Evolutionary conservation across 2,113 vertebrate species (phyloP), one percentile per base, ranked within the genome.

Genomic region (Sciurus niger): DNA sequence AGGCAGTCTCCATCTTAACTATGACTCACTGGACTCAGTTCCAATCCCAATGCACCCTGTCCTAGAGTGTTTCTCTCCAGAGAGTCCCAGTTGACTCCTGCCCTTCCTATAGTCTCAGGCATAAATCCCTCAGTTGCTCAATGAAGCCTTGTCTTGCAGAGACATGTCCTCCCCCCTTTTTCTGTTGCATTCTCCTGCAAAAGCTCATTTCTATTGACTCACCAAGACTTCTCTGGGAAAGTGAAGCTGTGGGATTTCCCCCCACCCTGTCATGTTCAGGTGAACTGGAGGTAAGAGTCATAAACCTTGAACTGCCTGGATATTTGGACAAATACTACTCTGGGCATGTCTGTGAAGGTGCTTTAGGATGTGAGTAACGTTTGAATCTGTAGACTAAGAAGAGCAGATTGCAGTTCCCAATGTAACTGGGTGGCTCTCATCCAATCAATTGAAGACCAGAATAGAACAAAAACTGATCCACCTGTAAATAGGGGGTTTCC

Each of bases 121-220:
- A 53, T 10, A 20, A 46, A 28, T 51, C 24, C 6, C 25, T 58
- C 17, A 24, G 4, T 8, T 30, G 9, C 28, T 37, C n/a, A 40
- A 5, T 10, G 34, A 6, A 28, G 43, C 46, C 46, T 53, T 20
- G 10, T 37, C 70, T 43, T 60, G 8, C 24, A 16, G 17, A 6
- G 1, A 43, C 4, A 13, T 12, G 25, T 25, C 28, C 68, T 25
- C 2, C 2, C 8, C 51, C 5, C 16, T 20, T 20, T 4, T 32
- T 51, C 46, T 46, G 37, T 30, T 53, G 25, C 43, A 5, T 53
- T 53, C 32, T 53, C 32, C 68, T 58, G 25, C 51, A 58, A 30
- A 37, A 30, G n/a, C 37, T 55, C 34, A 8, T 8, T 51, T 25
- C 68, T 22, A 1, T 8, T 18, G 14, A 88, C 8, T 73, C 25